Evolutionary conservation across 1,140 invertebrate genomes (phyloP).

Genomic region (Cherax quadricarinatus): DNA sequence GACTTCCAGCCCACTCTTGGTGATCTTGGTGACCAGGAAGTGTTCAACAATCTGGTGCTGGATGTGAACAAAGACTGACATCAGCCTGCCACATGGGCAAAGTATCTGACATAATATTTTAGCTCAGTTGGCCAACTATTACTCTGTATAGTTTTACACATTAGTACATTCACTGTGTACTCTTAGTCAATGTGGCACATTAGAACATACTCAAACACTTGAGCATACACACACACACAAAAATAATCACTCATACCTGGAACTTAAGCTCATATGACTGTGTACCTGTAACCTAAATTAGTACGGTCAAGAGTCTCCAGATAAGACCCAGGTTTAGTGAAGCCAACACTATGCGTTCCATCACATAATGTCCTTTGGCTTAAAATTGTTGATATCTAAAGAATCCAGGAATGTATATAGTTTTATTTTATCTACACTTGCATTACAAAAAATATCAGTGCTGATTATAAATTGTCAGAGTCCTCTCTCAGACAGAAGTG

Average conservation of each 20-base stretch:
- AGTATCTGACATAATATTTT: constrained; percentile 51
- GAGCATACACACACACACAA: background rate
- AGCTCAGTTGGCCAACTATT: background rate
- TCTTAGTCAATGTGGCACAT: background rate
- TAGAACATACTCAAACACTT: background rate
- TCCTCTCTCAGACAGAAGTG: constrained; percentile 38
- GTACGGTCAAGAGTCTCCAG: background rate
- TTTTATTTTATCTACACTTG: background rate
- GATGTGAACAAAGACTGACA: constrained; percentile 71
- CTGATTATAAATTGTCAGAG: constrained; percentile 15
- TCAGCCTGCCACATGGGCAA: constrained; percentile 64
- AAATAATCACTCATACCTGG: background rate
- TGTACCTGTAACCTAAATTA: background rate
- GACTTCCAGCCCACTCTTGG: constrained; percentile 68
- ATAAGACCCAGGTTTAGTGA: background rate
- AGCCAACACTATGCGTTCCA: background rate
- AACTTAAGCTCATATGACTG: background rate
- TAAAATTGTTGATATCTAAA: background rate
- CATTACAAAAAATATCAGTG: background rate
- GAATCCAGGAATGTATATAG: background rate
- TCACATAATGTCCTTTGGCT: background rate
- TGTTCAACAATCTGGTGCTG: constrained; percentile 68
- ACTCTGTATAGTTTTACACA: background rate
- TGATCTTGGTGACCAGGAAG: constrained; percentile 62
- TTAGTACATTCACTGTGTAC: background rate